Percentiles rank a stretch among this genome's conserved stretches.
phyloP scores from a whole-genome alignment of 2,888 invertebrate species.

The Epiblema foenella region DNA sequence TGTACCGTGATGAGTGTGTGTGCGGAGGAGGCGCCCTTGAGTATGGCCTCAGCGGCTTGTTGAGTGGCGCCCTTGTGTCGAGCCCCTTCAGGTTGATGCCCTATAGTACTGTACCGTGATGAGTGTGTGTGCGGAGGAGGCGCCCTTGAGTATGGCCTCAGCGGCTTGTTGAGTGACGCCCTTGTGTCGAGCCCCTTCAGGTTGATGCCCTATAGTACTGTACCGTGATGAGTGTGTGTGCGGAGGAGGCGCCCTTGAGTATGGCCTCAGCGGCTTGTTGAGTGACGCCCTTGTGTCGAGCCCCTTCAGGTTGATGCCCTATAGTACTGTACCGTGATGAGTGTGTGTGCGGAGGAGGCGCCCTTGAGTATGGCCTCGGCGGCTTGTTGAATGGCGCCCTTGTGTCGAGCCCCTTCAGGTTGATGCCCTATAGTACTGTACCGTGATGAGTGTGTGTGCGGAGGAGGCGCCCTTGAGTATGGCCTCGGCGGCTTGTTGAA shows the following conservation, averaged over 20 bases:
- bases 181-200: constrained; percentile 95
- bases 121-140: constrained; percentile 89
- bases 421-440: no score
- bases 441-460: no score
- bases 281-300: constrained; percentile 94
- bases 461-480: no score
- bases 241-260: constrained; percentile 91
- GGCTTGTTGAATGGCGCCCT: constrained; percentile 95
- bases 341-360: constrained; percentile 89
- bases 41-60: constrained; percentile 95
- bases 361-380: constrained; percentile 97
- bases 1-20: constrained; percentile 88
- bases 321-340: constrained; percentile 70
- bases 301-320: constrained; percentile 95
- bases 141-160: constrained; percentile 95
- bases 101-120: no score
- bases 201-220: no score
- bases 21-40: constrained; percentile 91
- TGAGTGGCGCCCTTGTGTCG: constrained; percentile 95
- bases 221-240: constrained; percentile 88
- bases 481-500: constrained; percentile 95
- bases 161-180: constrained; percentile 95
- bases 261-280: constrained; percentile 97
- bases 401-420: constrained; percentile 95
- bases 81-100: constrained; percentile 95